These are phyloP conservation scores for Adelphocoris suturalis DNA, from an alignment of 2,888 invertebrate species.

Conservation along the genomic window DNA sequence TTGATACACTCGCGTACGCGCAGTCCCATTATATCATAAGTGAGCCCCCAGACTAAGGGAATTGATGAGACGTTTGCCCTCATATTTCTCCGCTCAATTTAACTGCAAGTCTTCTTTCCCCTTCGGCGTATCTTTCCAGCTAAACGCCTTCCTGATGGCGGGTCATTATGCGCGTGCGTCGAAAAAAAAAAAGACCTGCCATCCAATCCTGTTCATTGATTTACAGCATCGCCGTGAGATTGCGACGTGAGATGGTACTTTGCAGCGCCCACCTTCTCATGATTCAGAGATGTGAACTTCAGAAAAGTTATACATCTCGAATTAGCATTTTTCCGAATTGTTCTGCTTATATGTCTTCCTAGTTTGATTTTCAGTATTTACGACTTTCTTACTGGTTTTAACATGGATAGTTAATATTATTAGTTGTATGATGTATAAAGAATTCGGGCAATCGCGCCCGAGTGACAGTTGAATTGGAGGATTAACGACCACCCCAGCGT, in stretches of 20 bases:
- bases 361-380: too few species aligned
- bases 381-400: too few species aligned
- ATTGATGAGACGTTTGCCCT: conserved; percentile 39
- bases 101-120: conserved; percentile 15
- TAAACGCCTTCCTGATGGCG: conserved; percentile 4
- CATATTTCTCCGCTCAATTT: conserved; percentile 22
- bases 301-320: not conserved
- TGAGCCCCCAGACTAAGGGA: not conserved
- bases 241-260: not conserved
- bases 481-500: too few species aligned
- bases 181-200: not conserved
- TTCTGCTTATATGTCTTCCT: too few species aligned
- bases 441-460: too few species aligned
- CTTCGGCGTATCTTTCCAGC: not conserved
- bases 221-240: conserved; percentile 23
- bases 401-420: too few species aligned
- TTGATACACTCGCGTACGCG: not conserved
- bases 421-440: too few species aligned
- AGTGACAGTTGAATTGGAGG: too few species aligned
- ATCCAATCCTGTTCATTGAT: not conserved
- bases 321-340: too few species aligned
- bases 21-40: not conserved
- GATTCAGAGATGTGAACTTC: not conserved
- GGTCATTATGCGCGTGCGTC: conserved; percentile 11
- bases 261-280: not conserved